Base-by-base conservation (phyloP, 2,888 invertebrate species). In the Drosophila fulvimacula region DNA sequence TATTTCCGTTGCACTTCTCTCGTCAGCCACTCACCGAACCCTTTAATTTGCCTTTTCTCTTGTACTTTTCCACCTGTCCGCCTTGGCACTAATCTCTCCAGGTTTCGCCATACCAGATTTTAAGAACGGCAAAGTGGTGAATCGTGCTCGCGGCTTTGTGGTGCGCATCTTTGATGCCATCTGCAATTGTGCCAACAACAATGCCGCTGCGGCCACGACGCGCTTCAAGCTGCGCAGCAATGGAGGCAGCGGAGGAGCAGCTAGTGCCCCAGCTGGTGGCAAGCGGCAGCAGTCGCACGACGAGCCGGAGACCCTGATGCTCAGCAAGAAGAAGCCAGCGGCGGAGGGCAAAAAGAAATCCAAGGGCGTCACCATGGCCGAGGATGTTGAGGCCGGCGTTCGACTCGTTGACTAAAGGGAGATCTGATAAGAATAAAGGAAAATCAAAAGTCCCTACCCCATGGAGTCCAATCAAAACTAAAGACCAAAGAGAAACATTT, bases 151-250 rank as follows among this genome's bases (percentile, higher is more conserved):
- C 41, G 94, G 94, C 41, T 94, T 95, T 83, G 94, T 95, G 13
- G 93, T 94, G 56, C 93, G 94, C 69, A 93, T 95, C 90, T 95
- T 95, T 81, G 94, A 95, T 90, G 94, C 94, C 7, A 93, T 95
- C 51, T 95, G 95, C 92, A 94, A 95, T 92, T 95, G 95, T 84
- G 95, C 95, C 67, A 94, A 94, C 82, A 84, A 78, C 67, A 86
- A 86, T 94, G 94, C 21, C 5, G 92, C 94, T 7, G 92, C 94
- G 10, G 93, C 94, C 44, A 94, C 94, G 4, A 89, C 90, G 41
- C 91, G 92, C 15, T 89, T 91, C 48, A 91, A 91, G 66, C 73
- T 92, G 65, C 90, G 92, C 55, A 90, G 90, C 61, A 91, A 91
- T 73, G 83, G 91, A 5, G 64, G 24, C 9, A n/a, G 61, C n/a